phyloP scores from a whole-genome alignment of 2,797 vertebrate species.

The Scleropages formosus region DNA sequence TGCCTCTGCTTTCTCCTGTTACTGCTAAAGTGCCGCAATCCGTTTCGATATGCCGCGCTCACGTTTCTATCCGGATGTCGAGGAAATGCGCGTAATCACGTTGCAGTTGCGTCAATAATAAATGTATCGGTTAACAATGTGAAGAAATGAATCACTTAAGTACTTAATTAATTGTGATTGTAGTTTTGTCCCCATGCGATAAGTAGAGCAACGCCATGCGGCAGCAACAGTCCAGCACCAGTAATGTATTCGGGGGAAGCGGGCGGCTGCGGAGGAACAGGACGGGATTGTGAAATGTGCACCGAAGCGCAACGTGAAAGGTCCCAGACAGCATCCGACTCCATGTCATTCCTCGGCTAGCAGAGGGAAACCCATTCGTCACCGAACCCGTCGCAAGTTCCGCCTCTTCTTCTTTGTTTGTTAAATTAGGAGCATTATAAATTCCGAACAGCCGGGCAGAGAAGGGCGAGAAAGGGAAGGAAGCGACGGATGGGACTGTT shows the following conservation, averaged over 20 bases:
- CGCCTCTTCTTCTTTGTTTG: conserved; percentile 52
- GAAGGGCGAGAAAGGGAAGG: not conserved
- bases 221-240: conserved; percentile 74
- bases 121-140: too few species aligned
- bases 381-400: conserved; percentile 40
- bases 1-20: too few species aligned
- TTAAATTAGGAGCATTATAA: conserved; percentile 50
- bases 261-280: conserved; percentile 44
- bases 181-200: conserved; percentile 42
- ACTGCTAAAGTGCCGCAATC: too few species aligned
- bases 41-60: too few species aligned
- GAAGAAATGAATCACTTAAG: too few species aligned
- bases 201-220: too few species aligned
- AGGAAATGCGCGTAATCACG: too few species aligned
- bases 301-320: conserved; percentile 62
- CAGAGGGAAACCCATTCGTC: conserved; percentile 55
- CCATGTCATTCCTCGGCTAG: conserved; percentile 62
- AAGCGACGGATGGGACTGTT: not conserved
- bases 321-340: conserved; percentile 62
- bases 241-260: conserved; percentile 65
- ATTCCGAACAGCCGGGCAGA: not conserved
- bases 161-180: conserved; percentile 35
- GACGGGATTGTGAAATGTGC: conserved; percentile 64
- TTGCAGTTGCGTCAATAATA: too few species aligned
- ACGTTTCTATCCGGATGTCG: too few species aligned